phyloP scores from a whole-genome alignment of 2,888 invertebrate genomes.

The Tenthredo scrophulariae region DNA sequence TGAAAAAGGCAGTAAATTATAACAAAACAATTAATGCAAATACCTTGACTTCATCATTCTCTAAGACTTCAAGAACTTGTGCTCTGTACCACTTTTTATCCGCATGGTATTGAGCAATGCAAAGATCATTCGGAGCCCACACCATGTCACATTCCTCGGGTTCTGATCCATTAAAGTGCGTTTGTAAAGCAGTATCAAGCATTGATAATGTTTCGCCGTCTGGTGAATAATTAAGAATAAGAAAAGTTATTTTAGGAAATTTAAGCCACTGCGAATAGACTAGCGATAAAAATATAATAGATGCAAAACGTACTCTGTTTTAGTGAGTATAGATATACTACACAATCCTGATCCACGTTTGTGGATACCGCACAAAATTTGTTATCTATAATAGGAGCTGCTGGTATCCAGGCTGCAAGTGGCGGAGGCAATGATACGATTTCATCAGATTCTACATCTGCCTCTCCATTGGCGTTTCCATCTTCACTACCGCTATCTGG shows the following conservation, averaged over 20 bases:
- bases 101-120: conserved; percentile 84
- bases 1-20: not conserved
- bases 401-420: conserved; percentile 82
- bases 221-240: conserved; percentile 57
- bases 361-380: conserved; percentile 83
- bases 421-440: conserved; percentile 67
- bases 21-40: not conserved
- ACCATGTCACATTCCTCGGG: conserved; percentile 79
- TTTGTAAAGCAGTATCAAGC: conserved; percentile 80
- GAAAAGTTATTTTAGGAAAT: conserved; percentile 5
- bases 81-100: conserved; percentile 88
- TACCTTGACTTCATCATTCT: conserved; percentile 78
- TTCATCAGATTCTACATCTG: conserved; percentile 56
- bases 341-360: conserved; percentile 81
- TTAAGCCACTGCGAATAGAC: not conserved
- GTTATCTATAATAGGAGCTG: conserved; percentile 79
- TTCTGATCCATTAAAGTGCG: conserved; percentile 78
- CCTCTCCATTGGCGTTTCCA: conserved; percentile 57
- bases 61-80: conserved; percentile 79
- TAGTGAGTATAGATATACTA: conserved; percentile 77
- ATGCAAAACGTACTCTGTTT: conserved; percentile 59
- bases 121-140: conserved; percentile 84
- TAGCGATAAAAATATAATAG: not conserved
- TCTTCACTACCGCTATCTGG: conserved; percentile 47
- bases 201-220: conserved; percentile 73